Conservation (phyloP, 2,797 vertebrate genomes). For the Euphonia xanthogaster region DNA sequence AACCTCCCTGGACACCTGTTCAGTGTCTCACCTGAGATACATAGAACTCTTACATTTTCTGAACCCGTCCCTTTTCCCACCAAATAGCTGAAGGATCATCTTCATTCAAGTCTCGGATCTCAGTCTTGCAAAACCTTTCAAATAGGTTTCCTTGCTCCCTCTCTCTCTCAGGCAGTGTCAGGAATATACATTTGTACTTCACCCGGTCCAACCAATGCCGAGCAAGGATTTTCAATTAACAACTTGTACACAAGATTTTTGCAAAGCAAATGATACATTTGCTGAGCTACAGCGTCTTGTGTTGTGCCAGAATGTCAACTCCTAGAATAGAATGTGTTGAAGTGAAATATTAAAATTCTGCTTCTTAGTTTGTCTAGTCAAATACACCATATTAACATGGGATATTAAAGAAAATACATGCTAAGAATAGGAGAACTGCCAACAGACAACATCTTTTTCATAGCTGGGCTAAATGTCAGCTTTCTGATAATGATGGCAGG, state of each 20-base stretch:
- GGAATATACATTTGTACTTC: background rate
- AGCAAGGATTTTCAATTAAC: constrained; percentile 33
- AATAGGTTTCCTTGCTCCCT: background rate
- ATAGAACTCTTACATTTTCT: background rate
- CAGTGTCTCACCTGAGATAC: background rate
- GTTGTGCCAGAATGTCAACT: constrained; percentile 15
- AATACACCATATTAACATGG: constrained; percentile 20
- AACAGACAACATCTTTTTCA: constrained; percentile 43
- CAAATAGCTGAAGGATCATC: background rate
- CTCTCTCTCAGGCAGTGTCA: background rate
- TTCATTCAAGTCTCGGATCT: background rate
- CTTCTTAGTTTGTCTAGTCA: constrained; percentile 43
- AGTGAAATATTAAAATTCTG: constrained; percentile 50
- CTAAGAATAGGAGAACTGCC: constrained; percentile 12
- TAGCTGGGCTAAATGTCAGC: constrained; percentile 48
- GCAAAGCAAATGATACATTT: background rate
- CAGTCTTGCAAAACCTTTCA: background rate
- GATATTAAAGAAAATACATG: constrained; percentile 54
- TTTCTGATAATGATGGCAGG: constrained; percentile 15
- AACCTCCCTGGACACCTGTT: background rate
- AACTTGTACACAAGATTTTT: background rate
- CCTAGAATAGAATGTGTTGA: constrained; percentile 24
- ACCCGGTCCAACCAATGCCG: background rate
- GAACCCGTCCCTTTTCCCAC: background rate
- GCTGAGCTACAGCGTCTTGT: background rate